Evolutionary conservation across 1,140 invertebrate species (phyloP).

Genomic region (Calephelis nemesis): DNA sequence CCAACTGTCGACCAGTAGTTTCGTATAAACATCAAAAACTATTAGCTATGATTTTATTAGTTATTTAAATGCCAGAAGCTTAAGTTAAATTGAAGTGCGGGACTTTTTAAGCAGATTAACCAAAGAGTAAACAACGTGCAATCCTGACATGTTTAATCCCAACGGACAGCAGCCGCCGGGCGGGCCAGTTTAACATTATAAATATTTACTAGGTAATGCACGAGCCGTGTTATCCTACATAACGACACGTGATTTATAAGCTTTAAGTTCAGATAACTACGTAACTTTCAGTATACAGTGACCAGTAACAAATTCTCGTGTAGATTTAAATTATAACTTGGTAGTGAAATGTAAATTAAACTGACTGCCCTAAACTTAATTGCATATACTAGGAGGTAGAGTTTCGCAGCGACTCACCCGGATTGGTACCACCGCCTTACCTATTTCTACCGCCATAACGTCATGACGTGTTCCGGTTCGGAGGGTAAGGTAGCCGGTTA

Average conservation of each 20-base stretch:
- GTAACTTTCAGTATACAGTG: background rate
- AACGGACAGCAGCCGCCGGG: background rate
- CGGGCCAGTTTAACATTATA: background rate
- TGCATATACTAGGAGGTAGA: too few relatives aligned
- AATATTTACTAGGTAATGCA: conserved; percentile 5
- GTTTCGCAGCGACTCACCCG: too few relatives aligned
- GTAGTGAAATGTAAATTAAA: too few relatives aligned
- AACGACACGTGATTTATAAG: background rate
- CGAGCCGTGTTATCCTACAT: background rate
- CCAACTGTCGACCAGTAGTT: too few relatives aligned
- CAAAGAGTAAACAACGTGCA: conserved; percentile 1
- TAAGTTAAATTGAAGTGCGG: background rate
- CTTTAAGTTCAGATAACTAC: background rate
- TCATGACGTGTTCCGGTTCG: too few relatives aligned
- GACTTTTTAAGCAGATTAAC: conserved; percentile 1
- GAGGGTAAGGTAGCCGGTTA: too few relatives aligned
- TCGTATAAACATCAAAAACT: too few relatives aligned
- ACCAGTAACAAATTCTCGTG: background rate
- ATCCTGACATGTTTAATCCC: conserved; percentile 6
- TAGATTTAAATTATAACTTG: too few relatives aligned
- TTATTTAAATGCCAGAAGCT: background rate
- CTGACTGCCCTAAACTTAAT: too few relatives aligned
- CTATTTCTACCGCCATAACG: too few relatives aligned
- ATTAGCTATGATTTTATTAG: too few relatives aligned
- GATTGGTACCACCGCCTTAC: too few relatives aligned